Evolutionary conservation across 1,140 invertebrate genomes (phyloP).

Genomic region (Muscidifurax raptorellus): DNA sequence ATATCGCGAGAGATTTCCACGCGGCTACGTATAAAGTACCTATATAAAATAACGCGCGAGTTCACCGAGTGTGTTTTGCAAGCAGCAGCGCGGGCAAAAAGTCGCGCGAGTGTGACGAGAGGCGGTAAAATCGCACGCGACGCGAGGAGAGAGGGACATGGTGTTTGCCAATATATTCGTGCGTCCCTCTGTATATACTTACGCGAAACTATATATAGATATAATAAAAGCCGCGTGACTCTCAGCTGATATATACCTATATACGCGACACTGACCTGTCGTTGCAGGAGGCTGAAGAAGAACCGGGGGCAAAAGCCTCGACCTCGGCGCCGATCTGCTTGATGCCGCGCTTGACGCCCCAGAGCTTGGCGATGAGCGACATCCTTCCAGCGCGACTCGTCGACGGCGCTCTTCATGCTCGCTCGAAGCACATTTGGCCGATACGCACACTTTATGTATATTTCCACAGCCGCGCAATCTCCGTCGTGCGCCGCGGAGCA

Average conservation of each 20-base stretch:
- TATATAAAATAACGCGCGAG: no score
- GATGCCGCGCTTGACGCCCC: conserved; percentile 17
- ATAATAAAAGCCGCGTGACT: no score
- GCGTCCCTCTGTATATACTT: no score
- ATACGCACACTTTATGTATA: no score
- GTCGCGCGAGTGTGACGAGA: neutral
- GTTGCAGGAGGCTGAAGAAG: neutral
- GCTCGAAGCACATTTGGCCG: neutral
- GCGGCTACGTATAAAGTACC: no score
- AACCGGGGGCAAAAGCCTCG: neutral
- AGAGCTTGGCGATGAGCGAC: conserved; percentile 43
- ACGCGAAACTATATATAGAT: no score
- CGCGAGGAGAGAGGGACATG: neutral
- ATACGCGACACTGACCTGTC: neutral
- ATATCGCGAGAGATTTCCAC: no score
- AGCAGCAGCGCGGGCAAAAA: neutral
- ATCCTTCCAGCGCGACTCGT: conserved; percentile 6
- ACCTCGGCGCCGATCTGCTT: neutral
- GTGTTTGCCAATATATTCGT: neutral
- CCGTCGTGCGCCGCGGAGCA: neutral
- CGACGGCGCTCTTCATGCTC: neutral
- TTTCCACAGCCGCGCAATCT: no score
- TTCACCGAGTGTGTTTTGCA: neutral
- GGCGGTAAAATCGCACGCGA: neutral
- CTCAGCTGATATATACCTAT: no score